A percentile compares a stretch with the other conserved stretches of the same genome.
These are phyloP conservation scores for Sula dactylatra DNA, from an alignment of 2,113 vertebrate genomes.

Conservation along the genomic window DNA sequence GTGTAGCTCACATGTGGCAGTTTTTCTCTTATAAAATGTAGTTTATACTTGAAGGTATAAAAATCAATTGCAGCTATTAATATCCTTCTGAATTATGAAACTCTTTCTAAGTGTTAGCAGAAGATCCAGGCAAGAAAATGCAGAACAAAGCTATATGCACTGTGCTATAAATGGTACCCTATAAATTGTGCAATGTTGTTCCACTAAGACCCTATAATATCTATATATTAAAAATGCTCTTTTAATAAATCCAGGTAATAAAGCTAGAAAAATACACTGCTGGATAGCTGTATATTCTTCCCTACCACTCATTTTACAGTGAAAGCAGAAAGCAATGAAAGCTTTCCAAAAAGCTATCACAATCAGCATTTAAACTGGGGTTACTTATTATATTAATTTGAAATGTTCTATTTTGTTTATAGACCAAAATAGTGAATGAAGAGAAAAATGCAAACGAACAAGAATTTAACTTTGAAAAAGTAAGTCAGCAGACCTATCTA, in stretches of 20 bases:
- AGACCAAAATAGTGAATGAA: conserved; percentile 29
- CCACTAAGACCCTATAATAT: background rate
- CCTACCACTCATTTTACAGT: background rate
- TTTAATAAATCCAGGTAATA: background rate
- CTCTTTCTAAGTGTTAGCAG: background rate
- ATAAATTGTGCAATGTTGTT: background rate
- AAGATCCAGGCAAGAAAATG: background rate
- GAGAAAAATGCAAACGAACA: conserved; percentile 56
- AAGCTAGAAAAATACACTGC: background rate
- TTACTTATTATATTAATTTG: background rate
- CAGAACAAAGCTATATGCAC: background rate
- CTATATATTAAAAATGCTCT: background rate
- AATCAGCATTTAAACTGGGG: background rate
- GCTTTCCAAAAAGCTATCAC: background rate
- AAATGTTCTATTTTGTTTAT: conserved; percentile 8
- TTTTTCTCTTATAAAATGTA: background rate
- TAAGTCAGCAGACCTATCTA: conserved; percentile 44
- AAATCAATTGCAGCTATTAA: background rate
- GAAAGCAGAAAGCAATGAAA: too few relatives aligned
- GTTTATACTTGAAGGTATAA: background rate
- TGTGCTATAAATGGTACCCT: background rate
- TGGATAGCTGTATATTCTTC: background rate
- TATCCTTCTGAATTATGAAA: background rate
- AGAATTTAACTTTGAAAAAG: conserved; percentile 88
- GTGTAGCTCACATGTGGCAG: background rate